A percentile compares a stretch with the other conserved stretches of the same genome.
phyloP scores from a whole-genome alignment of 2,797 vertebrate genomes.

The Semotilus atromaculatus region DNA sequence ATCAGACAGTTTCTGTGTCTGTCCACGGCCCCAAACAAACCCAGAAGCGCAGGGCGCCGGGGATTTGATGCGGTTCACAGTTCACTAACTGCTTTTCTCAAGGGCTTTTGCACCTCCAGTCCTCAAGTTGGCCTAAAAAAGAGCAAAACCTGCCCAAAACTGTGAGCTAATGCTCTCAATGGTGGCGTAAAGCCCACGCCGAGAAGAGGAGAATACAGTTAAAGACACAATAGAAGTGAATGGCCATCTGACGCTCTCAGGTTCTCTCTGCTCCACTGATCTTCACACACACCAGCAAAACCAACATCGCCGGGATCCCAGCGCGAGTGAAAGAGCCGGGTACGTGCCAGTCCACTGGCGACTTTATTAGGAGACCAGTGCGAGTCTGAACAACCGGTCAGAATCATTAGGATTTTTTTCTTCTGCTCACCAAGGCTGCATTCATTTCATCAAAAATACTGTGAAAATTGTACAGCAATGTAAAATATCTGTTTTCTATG shows the following conservation, averaged over 20 bases:
- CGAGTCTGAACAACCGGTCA: too few relatives aligned
- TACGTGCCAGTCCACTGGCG: background rate
- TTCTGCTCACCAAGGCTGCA: background rate
- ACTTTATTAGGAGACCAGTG: constrained; percentile 1
- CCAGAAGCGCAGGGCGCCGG: constrained; percentile 58
- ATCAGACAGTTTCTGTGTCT: constrained; percentile 79
- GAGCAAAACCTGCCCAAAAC: constrained; percentile 69
- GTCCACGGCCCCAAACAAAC: constrained; percentile 77
- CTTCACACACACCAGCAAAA: background rate
- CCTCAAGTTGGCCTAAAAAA: constrained; percentile 76
- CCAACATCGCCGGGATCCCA: background rate
- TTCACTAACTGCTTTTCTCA: constrained; percentile 74
- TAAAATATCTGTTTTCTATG: too few relatives aligned
- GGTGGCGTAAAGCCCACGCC: constrained; percentile 49
- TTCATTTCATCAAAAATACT: too few relatives aligned
- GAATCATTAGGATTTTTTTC: too few relatives aligned
- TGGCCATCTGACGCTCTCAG: constrained; percentile 32
- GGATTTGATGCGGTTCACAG: constrained; percentile 86
- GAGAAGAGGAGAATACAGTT: constrained; percentile 20
- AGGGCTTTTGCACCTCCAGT: constrained; percentile 73
- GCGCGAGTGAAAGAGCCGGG: background rate
- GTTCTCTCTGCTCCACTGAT: constrained; percentile 34
- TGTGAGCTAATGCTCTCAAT: constrained; percentile 66
- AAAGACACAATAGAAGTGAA: constrained; percentile 24
- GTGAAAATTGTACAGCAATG: too few relatives aligned